phyloP scores from a whole-genome alignment of 1,140 invertebrate species.

The Aporrectodea caliginosa region DNA sequence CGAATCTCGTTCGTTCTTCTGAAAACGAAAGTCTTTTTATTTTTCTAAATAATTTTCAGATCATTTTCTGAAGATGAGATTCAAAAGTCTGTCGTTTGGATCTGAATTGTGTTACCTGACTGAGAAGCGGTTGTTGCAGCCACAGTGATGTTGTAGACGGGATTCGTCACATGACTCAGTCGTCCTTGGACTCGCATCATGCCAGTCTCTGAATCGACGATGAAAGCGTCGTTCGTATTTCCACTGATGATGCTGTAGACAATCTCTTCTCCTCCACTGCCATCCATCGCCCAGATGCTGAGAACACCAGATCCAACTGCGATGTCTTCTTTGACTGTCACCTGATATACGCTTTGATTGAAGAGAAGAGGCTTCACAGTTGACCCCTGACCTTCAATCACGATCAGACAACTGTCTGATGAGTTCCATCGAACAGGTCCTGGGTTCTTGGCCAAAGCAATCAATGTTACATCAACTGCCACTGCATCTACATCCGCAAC shows the following conservation, averaged over 20 bases:
- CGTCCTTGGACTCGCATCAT: constrained; percentile 57
- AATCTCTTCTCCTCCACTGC: constrained; percentile 86
- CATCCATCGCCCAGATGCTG: constrained; percentile 79
- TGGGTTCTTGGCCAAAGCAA: constrained; percentile 88
- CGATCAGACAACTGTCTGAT: constrained; percentile 88
- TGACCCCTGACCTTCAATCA: constrained; percentile 87
- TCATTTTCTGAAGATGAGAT: too few relatives aligned
- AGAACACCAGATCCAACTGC: constrained; percentile 68
- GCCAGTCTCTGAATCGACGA: constrained; percentile 75
- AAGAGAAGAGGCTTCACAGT: constrained; percentile 89
- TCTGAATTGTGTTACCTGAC: neutral
- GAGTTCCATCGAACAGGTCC: constrained; percentile 89
- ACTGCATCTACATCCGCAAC: constrained; percentile 76
- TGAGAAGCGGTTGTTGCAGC: neutral
- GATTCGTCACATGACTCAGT: neutral
- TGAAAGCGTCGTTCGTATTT: constrained; percentile 74
- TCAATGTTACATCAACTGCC: constrained; percentile 80
- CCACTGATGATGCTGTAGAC: constrained; percentile 86
- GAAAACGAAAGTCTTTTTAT: too few relatives aligned
- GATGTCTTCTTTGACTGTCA: constrained; percentile 72
- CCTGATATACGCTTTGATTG: constrained; percentile 69
- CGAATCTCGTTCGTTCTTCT: too few relatives aligned
- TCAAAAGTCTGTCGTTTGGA: too few relatives aligned
- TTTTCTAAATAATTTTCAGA: too few relatives aligned
- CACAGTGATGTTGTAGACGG: neutral